These are phyloP conservation scores for Megaceryle maxima DNA, from an alignment of 2,113 vertebrate genomes.

Conservation along the genomic window DNA sequence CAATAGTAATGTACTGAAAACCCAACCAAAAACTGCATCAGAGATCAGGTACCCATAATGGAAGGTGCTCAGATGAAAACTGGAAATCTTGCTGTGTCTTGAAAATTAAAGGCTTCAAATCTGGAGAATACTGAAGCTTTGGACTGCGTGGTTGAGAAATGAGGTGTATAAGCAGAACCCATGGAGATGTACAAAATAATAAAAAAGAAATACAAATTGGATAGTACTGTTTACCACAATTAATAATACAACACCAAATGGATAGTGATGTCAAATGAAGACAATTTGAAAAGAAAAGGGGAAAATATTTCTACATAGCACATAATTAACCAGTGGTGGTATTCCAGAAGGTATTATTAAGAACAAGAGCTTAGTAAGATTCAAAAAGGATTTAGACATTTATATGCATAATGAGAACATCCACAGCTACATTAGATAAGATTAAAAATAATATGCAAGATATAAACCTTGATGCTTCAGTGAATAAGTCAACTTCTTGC, in stretches of 20 bases:
- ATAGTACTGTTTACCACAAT: neutral
- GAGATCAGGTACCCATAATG: neutral
- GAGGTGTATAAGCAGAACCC: neutral
- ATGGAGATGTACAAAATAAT: neutral
- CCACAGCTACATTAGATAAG: neutral
- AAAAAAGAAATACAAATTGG: neutral
- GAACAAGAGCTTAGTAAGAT: neutral
- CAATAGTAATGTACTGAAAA: neutral
- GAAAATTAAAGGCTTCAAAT: neutral
- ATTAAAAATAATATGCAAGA: neutral
- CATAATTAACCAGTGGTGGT: neutral
- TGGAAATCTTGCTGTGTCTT: neutral
- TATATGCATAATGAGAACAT: neutral
- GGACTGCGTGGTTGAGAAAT: neutral
- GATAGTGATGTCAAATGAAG: neutral
- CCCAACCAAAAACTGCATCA: neutral
- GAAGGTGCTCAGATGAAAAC: neutral
- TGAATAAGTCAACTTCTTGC: neutral
- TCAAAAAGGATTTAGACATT: slow-evolving; percentile 12
- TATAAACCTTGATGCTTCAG: neutral
- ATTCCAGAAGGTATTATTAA: neutral
- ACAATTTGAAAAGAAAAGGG: neutral
- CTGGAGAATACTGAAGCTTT: neutral
- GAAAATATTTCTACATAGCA: neutral
- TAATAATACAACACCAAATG: neutral